A percentile compares a stretch with the other conserved stretches of the same genome.
Evolutionary conservation across 2,113 vertebrate species (phyloP).

Genomic region (Ophiodon elongatus): DNA sequence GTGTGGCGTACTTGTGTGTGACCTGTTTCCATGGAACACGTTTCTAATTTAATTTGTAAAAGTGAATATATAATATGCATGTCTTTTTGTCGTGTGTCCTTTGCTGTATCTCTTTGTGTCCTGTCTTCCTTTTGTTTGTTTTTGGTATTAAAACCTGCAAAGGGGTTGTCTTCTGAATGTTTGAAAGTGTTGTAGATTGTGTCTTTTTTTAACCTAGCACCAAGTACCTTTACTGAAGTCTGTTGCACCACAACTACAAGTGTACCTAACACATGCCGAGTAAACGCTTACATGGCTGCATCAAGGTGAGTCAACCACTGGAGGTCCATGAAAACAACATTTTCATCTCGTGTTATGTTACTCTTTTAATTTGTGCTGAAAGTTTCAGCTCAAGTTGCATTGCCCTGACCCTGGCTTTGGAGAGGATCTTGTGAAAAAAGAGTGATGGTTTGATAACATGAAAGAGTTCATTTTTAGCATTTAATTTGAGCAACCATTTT

Average conservation of each 20-base stretch:
- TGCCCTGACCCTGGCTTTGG: not conserved
- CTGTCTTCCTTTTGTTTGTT: not conserved
- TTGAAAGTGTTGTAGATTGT: not conserved
- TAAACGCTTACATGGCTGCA: not conserved
- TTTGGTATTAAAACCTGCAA: slow-evolving; percentile 14
- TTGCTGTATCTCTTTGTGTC: not conserved
- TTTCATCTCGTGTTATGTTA: not conserved
- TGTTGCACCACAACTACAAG: not conserved
- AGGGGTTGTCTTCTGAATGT: not conserved
- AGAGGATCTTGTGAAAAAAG: not conserved
- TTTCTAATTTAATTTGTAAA: slow-evolving; percentile 23
- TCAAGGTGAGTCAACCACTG: not conserved
- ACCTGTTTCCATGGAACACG: slow-evolving; percentile 36
- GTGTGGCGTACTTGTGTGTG: not conserved
- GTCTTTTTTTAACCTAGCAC: slow-evolving; percentile 1
- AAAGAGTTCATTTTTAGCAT: not conserved
- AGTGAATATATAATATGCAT: slow-evolving; percentile 9
- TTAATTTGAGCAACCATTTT: not conserved
- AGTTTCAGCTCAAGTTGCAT: not conserved
- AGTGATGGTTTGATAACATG: not conserved
- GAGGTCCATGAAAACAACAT: not conserved
- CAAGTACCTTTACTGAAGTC: not conserved
- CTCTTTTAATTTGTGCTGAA: not conserved
- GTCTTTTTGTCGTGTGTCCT: not conserved
- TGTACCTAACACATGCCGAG: not conserved